Evolutionary conservation across 2,888 invertebrate species (phyloP).

Genomic region (Pollenia labialis): DNA sequence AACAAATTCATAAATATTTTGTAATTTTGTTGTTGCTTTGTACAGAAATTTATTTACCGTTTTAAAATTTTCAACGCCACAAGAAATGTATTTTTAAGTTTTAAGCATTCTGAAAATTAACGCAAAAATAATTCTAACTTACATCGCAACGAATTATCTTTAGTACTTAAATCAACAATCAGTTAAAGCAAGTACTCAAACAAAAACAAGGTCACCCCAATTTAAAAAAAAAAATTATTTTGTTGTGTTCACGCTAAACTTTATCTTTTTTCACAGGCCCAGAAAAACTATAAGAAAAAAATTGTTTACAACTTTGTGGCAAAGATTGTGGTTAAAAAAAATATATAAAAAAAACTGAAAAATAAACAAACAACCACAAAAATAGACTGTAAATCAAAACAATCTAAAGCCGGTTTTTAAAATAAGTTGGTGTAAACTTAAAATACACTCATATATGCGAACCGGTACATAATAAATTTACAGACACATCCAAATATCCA

Average conservation of each 20-base stretch:
- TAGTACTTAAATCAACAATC: not conserved
- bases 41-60: no score
- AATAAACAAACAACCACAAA: slow-evolving; percentile 44
- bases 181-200: not conserved
- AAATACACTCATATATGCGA: slow-evolving; percentile 34
- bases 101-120: no score
- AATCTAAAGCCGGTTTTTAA: slow-evolving; percentile 61
- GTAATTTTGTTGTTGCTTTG: no score
- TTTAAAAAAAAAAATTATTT: slow-evolving; percentile 19
- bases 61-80: no score
- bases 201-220: slow-evolving; percentile 52
- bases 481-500: slow-evolving; percentile 1
- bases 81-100: no score
- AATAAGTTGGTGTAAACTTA: slow-evolving; percentile 67
- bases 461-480: not conserved
- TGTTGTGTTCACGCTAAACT: slow-evolving; percentile 52
- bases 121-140: no score
- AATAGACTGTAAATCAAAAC: slow-evolving; percentile 64
- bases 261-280: slow-evolving; percentile 53
- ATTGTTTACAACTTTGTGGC: slow-evolving; percentile 71
- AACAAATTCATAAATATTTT: no score
- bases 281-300: slow-evolving; percentile 68
- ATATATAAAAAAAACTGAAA: slow-evolving; percentile 5
- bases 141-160: not conserved
- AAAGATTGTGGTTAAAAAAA: slow-evolving; percentile 65